Evolutionary conservation across 2,113 vertebrate species (phyloP).

Genomic region (Theristicus caerulescens): DNA sequence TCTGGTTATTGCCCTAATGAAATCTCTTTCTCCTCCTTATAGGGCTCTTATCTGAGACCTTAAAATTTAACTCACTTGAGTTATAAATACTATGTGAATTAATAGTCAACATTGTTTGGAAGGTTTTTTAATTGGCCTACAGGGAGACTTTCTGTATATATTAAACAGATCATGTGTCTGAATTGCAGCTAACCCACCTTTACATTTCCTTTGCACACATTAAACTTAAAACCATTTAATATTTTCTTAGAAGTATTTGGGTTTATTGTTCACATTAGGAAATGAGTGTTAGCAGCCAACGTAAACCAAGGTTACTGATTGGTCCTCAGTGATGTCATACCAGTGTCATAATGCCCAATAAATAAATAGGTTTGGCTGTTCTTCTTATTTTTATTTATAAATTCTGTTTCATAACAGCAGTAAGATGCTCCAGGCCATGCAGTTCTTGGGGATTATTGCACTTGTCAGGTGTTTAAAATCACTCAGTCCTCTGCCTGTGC

Average conservation of each 20-base stretch:
- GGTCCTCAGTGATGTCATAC: conserved; percentile 63
- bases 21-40: conserved; percentile 29
- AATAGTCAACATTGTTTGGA: conserved; percentile 72
- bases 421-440: conserved; percentile 75
- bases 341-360: conserved; percentile 48
- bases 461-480: conserved; percentile 79
- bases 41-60: conserved; percentile 53
- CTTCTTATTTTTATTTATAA: conserved; percentile 82
- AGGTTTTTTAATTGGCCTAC: conserved; percentile 75
- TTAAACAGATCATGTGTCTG: conserved; percentile 69
- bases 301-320: conserved; percentile 58
- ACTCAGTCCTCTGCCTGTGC: conserved; percentile 62
- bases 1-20: conserved; percentile 55
- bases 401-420: conserved; percentile 80
- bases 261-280: conserved; percentile 54
- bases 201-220: conserved; percentile 57
- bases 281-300: conserved; percentile 35
- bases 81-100: conserved; percentile 71
- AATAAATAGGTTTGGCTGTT: conserved; percentile 70
- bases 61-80: conserved; percentile 66
- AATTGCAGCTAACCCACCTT: conserved; percentile 67
- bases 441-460: conserved; percentile 77
- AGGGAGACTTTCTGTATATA: conserved; percentile 73
- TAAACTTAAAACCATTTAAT: conserved; percentile 56
- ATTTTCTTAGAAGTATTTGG: conserved; percentile 46